Base-by-base conservation (phyloP, 2,888 invertebrate genomes). In the Eupithecia subfuscata region DNA sequence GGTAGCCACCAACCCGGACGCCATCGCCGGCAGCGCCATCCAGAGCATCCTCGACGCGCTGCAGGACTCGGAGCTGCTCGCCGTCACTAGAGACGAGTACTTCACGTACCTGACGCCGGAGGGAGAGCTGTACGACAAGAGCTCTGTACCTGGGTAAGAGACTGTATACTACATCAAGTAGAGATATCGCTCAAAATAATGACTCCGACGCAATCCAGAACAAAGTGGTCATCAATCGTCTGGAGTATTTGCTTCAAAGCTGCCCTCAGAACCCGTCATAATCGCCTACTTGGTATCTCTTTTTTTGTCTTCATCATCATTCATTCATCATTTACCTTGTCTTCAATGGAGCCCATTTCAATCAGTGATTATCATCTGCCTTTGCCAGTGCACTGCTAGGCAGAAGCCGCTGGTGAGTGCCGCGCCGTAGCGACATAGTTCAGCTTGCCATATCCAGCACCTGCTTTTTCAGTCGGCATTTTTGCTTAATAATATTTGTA, bases 41-140 rank as follows among this genome's bases (percentile, higher is more conserved):
- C 90, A 92, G 12, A 94, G 95, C 79, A 96, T 97, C 9, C 95
- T 95, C 63, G 89, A 89, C 30, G 95, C 96, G 82, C 94, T 98
- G 48, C 95, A 92, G 73, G 96, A 97, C 86, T 92, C 96, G 0
- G 96, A 95, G 75, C 96, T 98, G 81, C 94, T 96, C 71, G 95
- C 96, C 79, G 96, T 99, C 37, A 97, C 97, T 0, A 96, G 97
- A 95, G 96, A 94, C 85, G 94, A 94, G 84, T 94, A 94, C 89
- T 94, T 94, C 89, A 92, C 91, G 0, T 94, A 91, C 92, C 95
- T 97, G 81, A 98, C 97, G 37, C 98, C 98, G 0, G 98, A 98
- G 74, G 98, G 98, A 4, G 97, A 98, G 86, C 95, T 99, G 0
- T 99, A 97, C 88, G 98, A 99, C 91, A 98, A 98, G 92, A 97